These are phyloP conservation scores for Clamator glandarius DNA, from an alignment of 2,797 vertebrate species.

Conservation along the genomic window DNA sequence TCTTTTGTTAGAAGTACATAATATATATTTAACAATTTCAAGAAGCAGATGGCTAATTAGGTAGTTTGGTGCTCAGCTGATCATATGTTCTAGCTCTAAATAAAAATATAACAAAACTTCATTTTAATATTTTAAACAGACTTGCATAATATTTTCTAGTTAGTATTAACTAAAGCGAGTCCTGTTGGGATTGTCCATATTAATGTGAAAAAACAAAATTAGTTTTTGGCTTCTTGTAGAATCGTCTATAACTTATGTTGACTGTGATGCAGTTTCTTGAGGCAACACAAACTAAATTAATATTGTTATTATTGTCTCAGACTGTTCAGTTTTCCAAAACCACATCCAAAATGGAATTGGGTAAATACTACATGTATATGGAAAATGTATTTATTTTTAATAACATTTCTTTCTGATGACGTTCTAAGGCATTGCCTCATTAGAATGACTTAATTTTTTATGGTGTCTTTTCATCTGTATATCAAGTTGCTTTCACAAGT, in stretches of 20 bases:
- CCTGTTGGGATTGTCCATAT: not conserved
- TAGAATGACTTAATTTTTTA: not conserved
- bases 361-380: not conserved
- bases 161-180: not conserved
- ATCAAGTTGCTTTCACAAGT: not conserved
- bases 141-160: slow-evolving; percentile 46
- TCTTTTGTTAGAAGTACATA: slow-evolving; percentile 41
- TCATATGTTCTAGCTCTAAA: slow-evolving; percentile 64
- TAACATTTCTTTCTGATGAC: not conserved
- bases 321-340: not conserved
- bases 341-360: not conserved
- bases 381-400: not conserved
- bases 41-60: slow-evolving; percentile 72
- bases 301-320: not conserved
- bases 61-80: slow-evolving; percentile 52
- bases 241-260: not conserved
- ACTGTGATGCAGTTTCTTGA: not conserved
- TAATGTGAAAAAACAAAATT: not conserved
- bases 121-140: slow-evolving; percentile 51
- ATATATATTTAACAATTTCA: slow-evolving; percentile 54
- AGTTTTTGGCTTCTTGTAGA: not conserved
- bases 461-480: not conserved
- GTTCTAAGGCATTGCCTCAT: not conserved
- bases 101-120: slow-evolving; percentile 64
- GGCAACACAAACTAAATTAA: not conserved